Evolutionary conservation across 2,797 vertebrate genomes (phyloP).

Genomic region (Phrynocephalus forsythii): DNA sequence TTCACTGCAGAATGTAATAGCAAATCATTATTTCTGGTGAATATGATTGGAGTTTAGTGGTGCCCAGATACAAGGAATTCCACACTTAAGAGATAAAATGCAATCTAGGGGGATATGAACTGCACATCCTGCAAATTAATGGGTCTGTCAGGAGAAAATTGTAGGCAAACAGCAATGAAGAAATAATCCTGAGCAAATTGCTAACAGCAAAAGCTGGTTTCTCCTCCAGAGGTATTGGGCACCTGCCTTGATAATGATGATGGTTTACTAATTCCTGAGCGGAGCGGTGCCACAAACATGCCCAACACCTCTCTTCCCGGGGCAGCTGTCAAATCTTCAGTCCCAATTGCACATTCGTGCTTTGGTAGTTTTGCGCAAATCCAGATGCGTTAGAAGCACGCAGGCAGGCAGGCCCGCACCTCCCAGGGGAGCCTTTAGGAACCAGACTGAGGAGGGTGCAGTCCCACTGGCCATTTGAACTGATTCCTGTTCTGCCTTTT

Average conservation of each 20-base stretch:
- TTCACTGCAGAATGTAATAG: constrained; percentile 40
- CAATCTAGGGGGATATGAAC: constrained; percentile 34
- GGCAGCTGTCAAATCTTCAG: not conserved
- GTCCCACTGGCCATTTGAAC: too few relatives aligned
- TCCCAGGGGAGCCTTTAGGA: too few relatives aligned
- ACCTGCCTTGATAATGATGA: not conserved
- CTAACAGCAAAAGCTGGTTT: not conserved
- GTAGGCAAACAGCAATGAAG: not conserved
- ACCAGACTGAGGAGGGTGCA: too few relatives aligned
- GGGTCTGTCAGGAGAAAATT: constrained; percentile 33
- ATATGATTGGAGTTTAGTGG: constrained; percentile 39
- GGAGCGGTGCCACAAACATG: too few relatives aligned
- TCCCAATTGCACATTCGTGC: not conserved
- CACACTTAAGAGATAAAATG: constrained; percentile 41
- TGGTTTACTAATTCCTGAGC: not conserved
- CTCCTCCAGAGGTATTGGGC: not conserved
- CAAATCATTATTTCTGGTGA: constrained; percentile 40
- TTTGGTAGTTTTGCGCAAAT: not conserved
- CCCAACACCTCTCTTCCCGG: not conserved
- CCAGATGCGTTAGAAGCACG: not conserved
- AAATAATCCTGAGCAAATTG: constrained; percentile 16
- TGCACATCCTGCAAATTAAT: constrained; percentile 46
- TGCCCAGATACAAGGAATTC: constrained; percentile 17
- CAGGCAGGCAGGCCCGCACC: too few relatives aligned
- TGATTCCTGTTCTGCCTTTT: too few relatives aligned